Evolutionary conservation across 2,888 invertebrate species (phyloP).

Genomic region (Drosophila seclusa): DNA sequence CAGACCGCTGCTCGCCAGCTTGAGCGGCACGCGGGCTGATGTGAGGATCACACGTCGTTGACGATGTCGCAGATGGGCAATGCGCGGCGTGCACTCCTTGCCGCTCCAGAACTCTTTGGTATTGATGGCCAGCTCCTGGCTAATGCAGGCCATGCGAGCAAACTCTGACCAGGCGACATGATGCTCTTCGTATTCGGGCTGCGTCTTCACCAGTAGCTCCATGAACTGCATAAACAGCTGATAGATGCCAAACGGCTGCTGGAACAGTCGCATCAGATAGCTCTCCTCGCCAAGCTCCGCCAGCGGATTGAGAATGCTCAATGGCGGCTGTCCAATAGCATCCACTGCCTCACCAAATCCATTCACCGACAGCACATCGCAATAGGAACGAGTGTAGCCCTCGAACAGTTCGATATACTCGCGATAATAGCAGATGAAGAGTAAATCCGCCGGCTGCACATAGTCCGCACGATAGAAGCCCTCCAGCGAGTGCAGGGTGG

Average conservation of each 20-base stretch:
- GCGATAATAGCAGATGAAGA: constrained; percentile 89
- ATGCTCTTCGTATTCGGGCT: constrained; percentile 77
- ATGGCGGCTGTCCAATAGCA: constrained; percentile 85
- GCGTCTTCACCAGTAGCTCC: constrained; percentile 73
- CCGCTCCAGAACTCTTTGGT: constrained; percentile 84
- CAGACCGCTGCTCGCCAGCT: constrained; percentile 90
- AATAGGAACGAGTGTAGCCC: constrained; percentile 89
- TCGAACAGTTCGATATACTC: constrained; percentile 90
- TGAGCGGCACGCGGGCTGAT: constrained; percentile 89
- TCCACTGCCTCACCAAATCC: constrained; percentile 89
- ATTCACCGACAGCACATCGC: constrained; percentile 90
- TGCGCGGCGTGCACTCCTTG: constrained; percentile 83
- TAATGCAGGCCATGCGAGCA: constrained; percentile 76
- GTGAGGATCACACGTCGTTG: constrained; percentile 92
- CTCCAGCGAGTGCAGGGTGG: constrained; percentile 89
- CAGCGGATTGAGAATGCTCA: constrained; percentile 50
- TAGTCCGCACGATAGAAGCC: constrained; percentile 89
- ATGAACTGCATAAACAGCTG: constrained; percentile 80
- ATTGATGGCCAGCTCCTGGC: constrained; percentile 82
- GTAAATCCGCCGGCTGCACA: constrained; percentile 88
- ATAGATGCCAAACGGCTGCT: constrained; percentile 81
- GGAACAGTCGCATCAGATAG: constrained; percentile 78
- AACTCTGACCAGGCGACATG: constrained; percentile 81
- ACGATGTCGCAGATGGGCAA: constrained; percentile 86
- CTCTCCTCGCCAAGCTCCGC: constrained; percentile 64